Evolutionary conservation across 2,888 invertebrate genomes (phyloP).

Genomic region (Myopa testacea): DNA sequence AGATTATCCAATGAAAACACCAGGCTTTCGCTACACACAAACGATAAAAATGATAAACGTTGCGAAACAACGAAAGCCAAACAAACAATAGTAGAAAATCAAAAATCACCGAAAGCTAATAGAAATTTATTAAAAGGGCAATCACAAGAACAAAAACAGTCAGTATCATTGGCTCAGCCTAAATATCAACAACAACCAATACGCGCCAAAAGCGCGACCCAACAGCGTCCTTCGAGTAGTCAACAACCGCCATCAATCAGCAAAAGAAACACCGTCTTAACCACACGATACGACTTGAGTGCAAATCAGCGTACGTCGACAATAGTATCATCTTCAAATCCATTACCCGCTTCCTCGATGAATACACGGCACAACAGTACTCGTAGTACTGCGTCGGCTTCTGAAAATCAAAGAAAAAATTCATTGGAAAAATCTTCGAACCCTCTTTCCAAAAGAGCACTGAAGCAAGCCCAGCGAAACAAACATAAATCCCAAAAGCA

Average conservation of each 20-base stretch:
- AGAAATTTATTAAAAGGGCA: background rate
- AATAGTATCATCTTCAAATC: background rate
- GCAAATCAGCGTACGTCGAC: constrained; percentile 18
- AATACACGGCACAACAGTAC: constrained; percentile 42
- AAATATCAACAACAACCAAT: constrained; percentile 40
- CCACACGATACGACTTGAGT: constrained; percentile 27
- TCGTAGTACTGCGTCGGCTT: constrained; percentile 27
- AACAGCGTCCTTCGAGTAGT: background rate
- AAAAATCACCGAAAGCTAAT: background rate
- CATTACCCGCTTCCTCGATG: constrained; percentile 6
- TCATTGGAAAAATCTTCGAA: constrained; percentile 20
- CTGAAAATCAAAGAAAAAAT: constrained; percentile 21
- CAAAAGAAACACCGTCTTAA: constrained; percentile 35
- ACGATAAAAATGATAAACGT: constrained; percentile 20
- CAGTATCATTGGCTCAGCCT: background rate
- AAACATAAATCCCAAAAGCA: constrained; percentile 52
- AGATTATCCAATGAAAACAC: background rate
- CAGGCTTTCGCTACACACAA: constrained; percentile 30
- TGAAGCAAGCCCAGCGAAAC: constrained; percentile 49
- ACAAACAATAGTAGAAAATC: constrained; percentile 12
- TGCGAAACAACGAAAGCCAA: constrained; percentile 7
- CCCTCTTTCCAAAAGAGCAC: constrained; percentile 46
- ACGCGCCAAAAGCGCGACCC: constrained; percentile 34
- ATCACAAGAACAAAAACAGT: background rate
- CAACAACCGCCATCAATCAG: constrained; percentile 12